Evolutionary conservation across 1,140 invertebrate species (phyloP), one percentile per base, ranked within the genome.

Genomic region (Himalopsyche phryganea): DNA sequence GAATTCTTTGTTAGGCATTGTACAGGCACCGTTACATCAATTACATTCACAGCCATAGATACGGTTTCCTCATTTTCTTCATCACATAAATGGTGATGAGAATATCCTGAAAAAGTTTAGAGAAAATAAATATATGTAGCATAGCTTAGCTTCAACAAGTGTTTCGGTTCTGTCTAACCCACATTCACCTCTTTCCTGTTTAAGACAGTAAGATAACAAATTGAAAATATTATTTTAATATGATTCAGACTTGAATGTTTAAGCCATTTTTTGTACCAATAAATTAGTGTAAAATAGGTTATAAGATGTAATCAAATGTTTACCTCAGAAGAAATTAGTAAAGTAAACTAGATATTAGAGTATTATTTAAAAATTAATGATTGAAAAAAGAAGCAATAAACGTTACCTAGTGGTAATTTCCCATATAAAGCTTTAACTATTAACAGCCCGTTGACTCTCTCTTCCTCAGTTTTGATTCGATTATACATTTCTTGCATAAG

Each of bases 1-100:
- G 92, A 92, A 70, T 97, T 90, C 69, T 90, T 93, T 15, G 98
- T 91, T 60, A 98, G 81, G 69, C 94, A 94, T 71, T 98, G 96
- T 13, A 98, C 68, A 1, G 93, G 92, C 65, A 97, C 83, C 2
- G 91, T 95, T 1, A 98, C 95, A 74, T 97, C 92, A 50, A 98
- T 89, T 7, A 91, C 80, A 67, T 92, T 87, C 9, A 71, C 18
- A 13, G 14, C 2, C 0, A 33, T 11, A 9, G 46, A 11, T 66
- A 66, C 73, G 60, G 58, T 67, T 35, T 61, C 61, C 41, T 68
- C 66, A 32, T 68, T 71, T 48, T 65, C 66, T 9, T 50, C 46
- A 6, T 45, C 15, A 23, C 14, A 46, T 23, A 41, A 7, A 35
- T 53, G 42, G n/a, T 53, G 40, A 0, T 45, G 49, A 11, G 14